phyloP scores from a whole-genome alignment of 2,113 vertebrate species.

The Dryoscopus gambensis region DNA sequence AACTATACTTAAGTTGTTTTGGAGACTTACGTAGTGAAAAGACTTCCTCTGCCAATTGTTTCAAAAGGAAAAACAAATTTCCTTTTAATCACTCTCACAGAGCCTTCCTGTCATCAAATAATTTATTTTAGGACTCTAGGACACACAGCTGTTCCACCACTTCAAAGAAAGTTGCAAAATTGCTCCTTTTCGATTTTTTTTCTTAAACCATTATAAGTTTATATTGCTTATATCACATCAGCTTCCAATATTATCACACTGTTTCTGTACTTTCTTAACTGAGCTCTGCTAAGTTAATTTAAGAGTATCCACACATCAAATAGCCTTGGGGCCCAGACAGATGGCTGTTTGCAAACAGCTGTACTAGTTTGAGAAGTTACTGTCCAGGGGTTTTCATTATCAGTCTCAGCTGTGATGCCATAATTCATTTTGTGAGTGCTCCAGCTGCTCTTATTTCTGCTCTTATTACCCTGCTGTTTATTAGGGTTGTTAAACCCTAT shows the following conservation, averaged over 20 bases:
- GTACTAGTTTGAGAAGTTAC: neutral
- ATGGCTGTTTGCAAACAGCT: conserved; percentile 28
- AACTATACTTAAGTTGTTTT: neutral
- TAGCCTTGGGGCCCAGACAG: neutral
- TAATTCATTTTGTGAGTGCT: conserved; percentile 17
- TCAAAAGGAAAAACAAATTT: conserved; percentile 3
- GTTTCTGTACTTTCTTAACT: neutral
- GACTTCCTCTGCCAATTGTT: conserved; percentile 5
- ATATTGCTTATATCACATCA: neutral
- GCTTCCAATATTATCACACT: neutral
- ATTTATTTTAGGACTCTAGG: neutral
- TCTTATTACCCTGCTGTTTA: neutral
- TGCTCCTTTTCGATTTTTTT: neutral
- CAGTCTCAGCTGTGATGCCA: conserved; percentile 6
- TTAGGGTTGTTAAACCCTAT: neutral
- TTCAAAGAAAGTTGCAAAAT: neutral
- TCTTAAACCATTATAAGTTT: neutral
- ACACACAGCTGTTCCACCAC: neutral
- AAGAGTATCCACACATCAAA: neutral
- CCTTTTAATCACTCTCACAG: neutral
- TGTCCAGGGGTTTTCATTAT: conserved; percentile 39
- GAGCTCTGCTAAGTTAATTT: neutral
- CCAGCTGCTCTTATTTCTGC: conserved; percentile 21
- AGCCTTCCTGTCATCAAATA: neutral
- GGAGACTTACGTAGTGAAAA: neutral